phyloP scores from a whole-genome alignment of 2,797 vertebrate genomes.

The Synanceia verrucosa region DNA sequence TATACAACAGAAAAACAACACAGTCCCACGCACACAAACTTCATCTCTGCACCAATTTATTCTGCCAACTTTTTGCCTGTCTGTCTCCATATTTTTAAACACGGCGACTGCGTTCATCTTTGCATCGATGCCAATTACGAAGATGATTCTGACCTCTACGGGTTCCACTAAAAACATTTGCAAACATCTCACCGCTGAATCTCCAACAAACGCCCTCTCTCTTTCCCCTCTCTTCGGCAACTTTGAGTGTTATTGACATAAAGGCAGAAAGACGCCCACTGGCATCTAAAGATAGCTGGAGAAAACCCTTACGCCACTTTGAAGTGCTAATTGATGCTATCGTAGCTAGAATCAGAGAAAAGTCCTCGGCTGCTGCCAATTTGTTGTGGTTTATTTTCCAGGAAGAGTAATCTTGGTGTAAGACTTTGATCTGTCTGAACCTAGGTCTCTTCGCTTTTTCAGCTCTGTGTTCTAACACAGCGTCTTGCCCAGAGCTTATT shows the following conservation, averaged over 20 bases:
- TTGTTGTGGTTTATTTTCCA: constrained; percentile 74
- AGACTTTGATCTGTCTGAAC: constrained; percentile 73
- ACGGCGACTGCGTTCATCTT: constrained; percentile 10
- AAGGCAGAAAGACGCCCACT: constrained; percentile 65
- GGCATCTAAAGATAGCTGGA: constrained; percentile 75
- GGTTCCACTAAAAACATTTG: constrained; percentile 9
- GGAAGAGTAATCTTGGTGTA: constrained; percentile 62
- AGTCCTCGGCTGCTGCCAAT: constrained; percentile 62
- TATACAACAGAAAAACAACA: constrained; percentile 21
- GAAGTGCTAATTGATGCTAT: constrained; percentile 80
- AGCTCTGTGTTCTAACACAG: constrained; percentile 47
- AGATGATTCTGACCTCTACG: constrained; percentile 42
- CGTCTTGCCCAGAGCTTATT: constrained; percentile 62
- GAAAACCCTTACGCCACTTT: constrained; percentile 69
- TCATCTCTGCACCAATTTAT: constrained; percentile 41
- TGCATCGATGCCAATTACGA: constrained; percentile 32
- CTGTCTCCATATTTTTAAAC: neutral
- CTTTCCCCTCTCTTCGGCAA: constrained; percentile 26
- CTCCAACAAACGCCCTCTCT: constrained; percentile 7
- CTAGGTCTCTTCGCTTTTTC: constrained; percentile 34
- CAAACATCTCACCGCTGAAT: constrained; percentile 9
- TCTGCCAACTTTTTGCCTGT: constrained; percentile 21
- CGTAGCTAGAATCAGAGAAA: constrained; percentile 63
- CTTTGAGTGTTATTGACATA: constrained; percentile 70
- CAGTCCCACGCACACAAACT: constrained; percentile 38